Conservation (phyloP, 2,113 vertebrate species). For the Gobius niger region DNA sequence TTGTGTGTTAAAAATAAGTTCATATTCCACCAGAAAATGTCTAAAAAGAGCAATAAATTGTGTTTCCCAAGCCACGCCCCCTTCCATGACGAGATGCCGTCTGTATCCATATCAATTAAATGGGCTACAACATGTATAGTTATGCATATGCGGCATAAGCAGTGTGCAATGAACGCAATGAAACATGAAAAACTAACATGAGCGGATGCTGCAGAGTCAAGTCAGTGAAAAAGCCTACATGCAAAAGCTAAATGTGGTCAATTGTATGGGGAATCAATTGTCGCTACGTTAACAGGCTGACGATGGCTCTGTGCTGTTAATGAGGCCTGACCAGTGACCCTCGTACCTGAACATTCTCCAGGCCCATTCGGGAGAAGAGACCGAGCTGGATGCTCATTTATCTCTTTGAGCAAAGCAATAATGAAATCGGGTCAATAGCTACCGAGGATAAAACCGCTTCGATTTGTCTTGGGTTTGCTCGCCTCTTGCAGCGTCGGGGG, state of each 20-base stretch:
- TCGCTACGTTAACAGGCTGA: not conserved
- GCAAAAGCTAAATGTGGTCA: not conserved
- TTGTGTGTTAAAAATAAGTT: no score
- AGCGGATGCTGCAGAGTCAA: not conserved
- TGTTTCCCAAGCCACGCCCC: no score
- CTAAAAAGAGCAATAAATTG: no score
- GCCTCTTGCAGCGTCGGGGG: not conserved
- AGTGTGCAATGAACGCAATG: not conserved
- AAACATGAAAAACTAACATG: not conserved
- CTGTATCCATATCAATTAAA: no score
- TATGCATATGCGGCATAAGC: no score
- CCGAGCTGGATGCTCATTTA: not conserved
- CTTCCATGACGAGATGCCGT: no score
- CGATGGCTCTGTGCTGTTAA: constrained; percentile 4
- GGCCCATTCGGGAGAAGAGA: not conserved
- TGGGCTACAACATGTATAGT: no score
- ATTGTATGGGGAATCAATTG: constrained; percentile 25
- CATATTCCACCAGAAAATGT: no score
- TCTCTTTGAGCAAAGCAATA: constrained; percentile 2
- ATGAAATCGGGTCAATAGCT: constrained; percentile 2
- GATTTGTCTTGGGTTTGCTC: not conserved
- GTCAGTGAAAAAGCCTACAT: constrained; percentile 13
- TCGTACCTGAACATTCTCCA: not conserved
- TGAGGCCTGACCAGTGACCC: constrained; percentile 35
- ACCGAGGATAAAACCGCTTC: not conserved